Base-by-base conservation (phyloP, 2,888 invertebrate species). In the Ophraella communa region DNA sequence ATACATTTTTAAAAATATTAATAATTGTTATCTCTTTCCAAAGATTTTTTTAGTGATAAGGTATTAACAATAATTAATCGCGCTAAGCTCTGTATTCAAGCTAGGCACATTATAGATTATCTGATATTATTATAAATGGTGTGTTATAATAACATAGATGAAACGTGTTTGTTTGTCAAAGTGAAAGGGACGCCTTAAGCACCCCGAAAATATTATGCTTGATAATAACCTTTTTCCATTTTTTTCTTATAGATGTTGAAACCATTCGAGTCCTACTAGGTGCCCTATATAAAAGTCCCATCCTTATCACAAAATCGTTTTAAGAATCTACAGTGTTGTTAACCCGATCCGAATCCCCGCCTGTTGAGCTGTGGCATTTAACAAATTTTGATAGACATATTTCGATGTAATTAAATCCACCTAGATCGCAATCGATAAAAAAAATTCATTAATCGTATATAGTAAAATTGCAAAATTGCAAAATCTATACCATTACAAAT, bases 11-110 rank as follows among this genome's bases (percentile, higher is more conserved):
- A 77, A 79, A 73, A 79, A 71, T 79, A 79, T 77, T 81, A 80
- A 78, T 79, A 79, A 76, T 80, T 82, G 82, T 82, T 82, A 82
- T 80, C 80, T 81, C 79, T 81, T 81, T 82, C 82, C 82, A 82
- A 82, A 82, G 82, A 82, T 82, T 81, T 81, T 78, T 79, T 81
- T 81, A 80, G 80, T 79, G 77, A 74, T 80, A 80, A 79, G 79
- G 74, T 79, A 77, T 76, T 79, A 76, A 75, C 72, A 74, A 76
- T 76, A 74, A 73, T 73, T 70, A 70, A 73, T 76, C 76, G 79
- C 79, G 79, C 79, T 79, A 76, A 75, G 79, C 77, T 77, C 78
- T 77, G 75, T 78, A 79, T 74, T 71, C 71, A 76, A 62, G 78
- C 79, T 79, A 78, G 75, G 75, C 75, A 75, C 76, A 72, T 30